Evolutionary conservation across 2,888 invertebrate species (phyloP).

Genomic region (Kryphioiulus occultus): DNA sequence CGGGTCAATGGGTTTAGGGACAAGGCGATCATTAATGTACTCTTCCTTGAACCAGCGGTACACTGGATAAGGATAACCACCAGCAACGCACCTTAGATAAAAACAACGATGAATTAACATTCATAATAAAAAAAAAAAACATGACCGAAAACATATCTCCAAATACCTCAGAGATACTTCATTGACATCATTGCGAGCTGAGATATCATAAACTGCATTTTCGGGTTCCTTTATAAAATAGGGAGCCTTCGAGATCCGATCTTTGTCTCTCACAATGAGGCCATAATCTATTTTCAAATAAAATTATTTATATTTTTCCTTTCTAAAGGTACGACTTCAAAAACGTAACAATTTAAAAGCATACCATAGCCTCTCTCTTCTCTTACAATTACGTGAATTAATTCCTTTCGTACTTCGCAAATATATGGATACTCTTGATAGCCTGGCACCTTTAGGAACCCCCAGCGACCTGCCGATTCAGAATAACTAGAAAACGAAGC

Average conservation of each 20-base stretch:
- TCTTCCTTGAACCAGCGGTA: slow-evolving; percentile 92
- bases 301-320: neutral
- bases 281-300: slow-evolving; percentile 76
- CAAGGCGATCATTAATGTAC: slow-evolving; percentile 78
- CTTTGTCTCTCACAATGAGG: slow-evolving; percentile 79
- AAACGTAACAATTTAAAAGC: neutral
- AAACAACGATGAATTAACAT: neutral
- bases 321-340: too few species aligned
- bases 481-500: slow-evolving; percentile 59
- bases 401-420: slow-evolving; percentile 83
- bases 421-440: slow-evolving; percentile 80
- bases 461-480: slow-evolving; percentile 77
- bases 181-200: slow-evolving; percentile 73
- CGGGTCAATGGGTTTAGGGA: slow-evolving; percentile 79
- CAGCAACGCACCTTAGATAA: slow-evolving; percentile 64
- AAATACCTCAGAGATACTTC: slow-evolving; percentile 78
- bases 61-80: slow-evolving; percentile 84
- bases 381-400: slow-evolving; percentile 70
- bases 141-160: slow-evolving; percentile 32
- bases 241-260: slow-evolving; percentile 85
- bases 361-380: slow-evolving; percentile 57
- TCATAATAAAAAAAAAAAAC: neutral
- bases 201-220: slow-evolving; percentile 83
- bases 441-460: slow-evolving; percentile 80
- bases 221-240: slow-evolving; percentile 85